Base-by-base conservation (phyloP, 2,888 invertebrate genomes). In the Eutolmus rufibarbis region DNA sequence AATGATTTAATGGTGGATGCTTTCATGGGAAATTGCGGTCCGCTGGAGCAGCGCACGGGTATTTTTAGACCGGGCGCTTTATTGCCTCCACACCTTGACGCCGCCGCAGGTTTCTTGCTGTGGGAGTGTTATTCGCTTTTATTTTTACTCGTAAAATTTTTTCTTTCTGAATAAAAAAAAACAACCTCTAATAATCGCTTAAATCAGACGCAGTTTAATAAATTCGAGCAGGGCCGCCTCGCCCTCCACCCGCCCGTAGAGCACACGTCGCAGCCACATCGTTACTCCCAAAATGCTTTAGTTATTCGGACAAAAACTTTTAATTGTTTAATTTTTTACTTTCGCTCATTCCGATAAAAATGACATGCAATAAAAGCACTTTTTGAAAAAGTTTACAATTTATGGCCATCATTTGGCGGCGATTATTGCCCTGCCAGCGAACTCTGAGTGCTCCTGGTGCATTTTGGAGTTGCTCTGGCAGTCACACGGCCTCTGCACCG, bases 351-450 rank as follows among this genome's bases (percentile, higher is more conserved):
- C 56, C 82, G 57, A 82, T 82, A 82, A 82, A 82, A 82, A 56
- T 82, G 82, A 82, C 57, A 57, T 82, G 56, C 31, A 56, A 82
- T 56, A 82, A 82, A 82, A 51, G 28, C 82, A 37, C 57, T 82
- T 82, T 82, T 82, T 82, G 31, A 56, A 82, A 82, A 82, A 82
- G 82, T 57, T 91, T 91, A 92, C 92, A 91, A 91, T 92, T 92
- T 91, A 91, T 92, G 91, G 90, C 89, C 90, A 90, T 91, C 92
- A 91, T 91, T 91, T 92, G 91, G 90, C 90, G 90, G 89, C 91
- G 91, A 91, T 91, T 91, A 91, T 90, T 90, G 88, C 88, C 56
- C 86, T 88, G 79, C 43, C 56, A 82, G 57, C 56, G 82, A 82
- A 56, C 56, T 57, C 57, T 81, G 82, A 82, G 82, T 82, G 37